Evolutionary conservation across 2,888 invertebrate genomes (phyloP).

Genomic region (Pandemis heparana): DNA sequence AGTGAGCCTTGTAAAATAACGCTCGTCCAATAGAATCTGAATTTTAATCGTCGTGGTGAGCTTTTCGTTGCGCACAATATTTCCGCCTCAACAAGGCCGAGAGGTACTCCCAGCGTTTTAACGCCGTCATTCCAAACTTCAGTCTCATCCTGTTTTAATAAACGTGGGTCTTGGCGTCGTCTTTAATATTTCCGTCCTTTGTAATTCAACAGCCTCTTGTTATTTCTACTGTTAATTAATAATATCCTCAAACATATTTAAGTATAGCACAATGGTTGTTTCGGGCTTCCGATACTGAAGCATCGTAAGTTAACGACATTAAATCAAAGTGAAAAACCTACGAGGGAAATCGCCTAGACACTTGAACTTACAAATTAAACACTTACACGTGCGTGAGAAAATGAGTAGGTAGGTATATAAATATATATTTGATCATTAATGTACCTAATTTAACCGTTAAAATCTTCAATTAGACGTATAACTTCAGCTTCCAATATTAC

Average conservation of each 20-base stretch:
- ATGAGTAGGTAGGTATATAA: slow-evolving; percentile 31
- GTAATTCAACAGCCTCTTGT: slow-evolving; percentile 60
- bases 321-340: background rate
- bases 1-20: slow-evolving; percentile 34
- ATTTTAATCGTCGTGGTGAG: slow-evolving; percentile 37
- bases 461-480: slow-evolving; percentile 52
- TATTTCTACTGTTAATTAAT: slow-evolving; percentile 60
- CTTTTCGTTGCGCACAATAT: slow-evolving; percentile 35
- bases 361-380: background rate
- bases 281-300: background rate
- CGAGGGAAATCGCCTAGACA: background rate
- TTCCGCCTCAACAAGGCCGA: slow-evolving; percentile 36
- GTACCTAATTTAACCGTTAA: slow-evolving; percentile 40
- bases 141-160: slow-evolving; percentile 43
- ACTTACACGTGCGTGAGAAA: slow-evolving; percentile 53
- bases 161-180: slow-evolving; percentile 59
- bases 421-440: slow-evolving; percentile 49
- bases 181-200: slow-evolving; percentile 64
- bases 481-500: slow-evolving; percentile 49
- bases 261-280: slow-evolving; percentile 4
- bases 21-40: slow-evolving; percentile 48
- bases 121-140: slow-evolving; percentile 41
- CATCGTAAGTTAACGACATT: background rate
- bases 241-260: slow-evolving; percentile 34
- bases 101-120: slow-evolving; percentile 28